Conservation (phyloP, 2,113 vertebrate species). For the Percina caprodes region DNA sequence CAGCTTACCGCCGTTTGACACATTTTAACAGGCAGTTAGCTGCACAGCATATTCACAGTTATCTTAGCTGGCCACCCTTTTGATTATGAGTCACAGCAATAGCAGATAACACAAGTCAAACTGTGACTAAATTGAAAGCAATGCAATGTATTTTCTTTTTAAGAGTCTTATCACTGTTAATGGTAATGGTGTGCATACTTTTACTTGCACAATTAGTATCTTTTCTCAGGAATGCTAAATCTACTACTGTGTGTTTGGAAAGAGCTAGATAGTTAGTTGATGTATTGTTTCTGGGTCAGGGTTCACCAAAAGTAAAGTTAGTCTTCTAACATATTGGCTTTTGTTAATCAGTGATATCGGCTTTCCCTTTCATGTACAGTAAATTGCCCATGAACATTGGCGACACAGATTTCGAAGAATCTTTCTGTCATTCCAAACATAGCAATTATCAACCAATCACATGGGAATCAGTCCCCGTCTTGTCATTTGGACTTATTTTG, state of each 20-base stretch:
- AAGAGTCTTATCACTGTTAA: constrained; percentile 18
- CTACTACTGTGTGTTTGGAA: constrained; percentile 16
- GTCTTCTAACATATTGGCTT: constrained; percentile 49
- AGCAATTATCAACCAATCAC: constrained; percentile 81
- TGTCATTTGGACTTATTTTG: constrained; percentile 69
- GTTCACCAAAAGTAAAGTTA: constrained; percentile 56
- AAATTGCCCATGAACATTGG: constrained; percentile 60
- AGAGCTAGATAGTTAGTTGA: constrained; percentile 30
- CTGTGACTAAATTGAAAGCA: constrained; percentile 52
- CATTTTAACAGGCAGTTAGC: constrained; percentile 34
- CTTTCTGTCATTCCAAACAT: constrained; percentile 78
- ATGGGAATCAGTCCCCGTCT: constrained; percentile 69
- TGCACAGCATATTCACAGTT: constrained; percentile 16
- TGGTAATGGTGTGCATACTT: constrained; percentile 43
- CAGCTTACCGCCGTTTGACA: constrained; percentile 2
- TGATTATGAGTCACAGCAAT: constrained; percentile 61
- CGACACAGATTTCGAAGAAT: constrained; percentile 68
- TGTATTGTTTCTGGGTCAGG: constrained; percentile 55
- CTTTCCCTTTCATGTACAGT: constrained; percentile 64
- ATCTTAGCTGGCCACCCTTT: constrained; percentile 51
- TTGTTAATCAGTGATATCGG: constrained; percentile 77
- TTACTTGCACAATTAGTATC: constrained; percentile 15
- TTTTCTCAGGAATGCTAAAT: constrained; percentile 20
- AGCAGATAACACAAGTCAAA: constrained; percentile 39
- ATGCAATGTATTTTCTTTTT: constrained; percentile 4